phyloP scores from a whole-genome alignment of 2,888 invertebrate genomes.

The Allacma fusca region DNA sequence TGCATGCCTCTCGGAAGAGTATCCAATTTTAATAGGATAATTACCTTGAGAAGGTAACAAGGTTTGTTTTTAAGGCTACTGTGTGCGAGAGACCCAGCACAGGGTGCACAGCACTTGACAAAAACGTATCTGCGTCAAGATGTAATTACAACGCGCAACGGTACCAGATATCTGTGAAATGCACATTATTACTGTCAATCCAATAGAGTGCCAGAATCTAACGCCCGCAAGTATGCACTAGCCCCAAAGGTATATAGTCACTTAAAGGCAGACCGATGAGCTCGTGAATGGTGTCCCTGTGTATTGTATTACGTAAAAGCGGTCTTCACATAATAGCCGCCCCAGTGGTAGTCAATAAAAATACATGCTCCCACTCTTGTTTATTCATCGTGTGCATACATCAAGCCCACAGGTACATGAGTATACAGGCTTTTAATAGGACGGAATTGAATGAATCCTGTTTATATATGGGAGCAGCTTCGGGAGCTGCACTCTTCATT shows the following conservation, averaged over 20 bases:
- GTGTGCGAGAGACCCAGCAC: too few relatives aligned
- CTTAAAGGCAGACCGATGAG: slow-evolving; percentile 12
- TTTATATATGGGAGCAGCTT: too few relatives aligned
- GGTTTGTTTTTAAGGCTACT: too few relatives aligned
- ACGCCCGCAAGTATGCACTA: not conserved
- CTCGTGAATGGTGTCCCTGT: not conserved
- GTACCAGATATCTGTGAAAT: too few relatives aligned
- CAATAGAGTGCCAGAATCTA: not conserved
- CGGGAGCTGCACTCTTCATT: too few relatives aligned
- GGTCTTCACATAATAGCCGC: slow-evolving; percentile 13
- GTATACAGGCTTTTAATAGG: not conserved
- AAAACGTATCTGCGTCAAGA: too few relatives aligned
- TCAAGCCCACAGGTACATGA: not conserved
- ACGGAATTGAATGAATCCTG: too few relatives aligned
- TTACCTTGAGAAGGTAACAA: too few relatives aligned
- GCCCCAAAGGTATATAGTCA: not conserved
- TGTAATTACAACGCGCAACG: too few relatives aligned
- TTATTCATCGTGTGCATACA: slow-evolving; percentile 4
- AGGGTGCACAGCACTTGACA: too few relatives aligned
- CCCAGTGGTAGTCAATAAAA: slow-evolving; percentile 10
- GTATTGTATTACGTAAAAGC: slow-evolving; percentile 12
- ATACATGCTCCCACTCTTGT: not conserved
- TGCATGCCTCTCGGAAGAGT: too few relatives aligned
- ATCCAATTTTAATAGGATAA: too few relatives aligned
- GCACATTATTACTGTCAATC: not conserved